phyloP scores from a whole-genome alignment of 2,797 vertebrate genomes.

The Malacoraja senta region DNA sequence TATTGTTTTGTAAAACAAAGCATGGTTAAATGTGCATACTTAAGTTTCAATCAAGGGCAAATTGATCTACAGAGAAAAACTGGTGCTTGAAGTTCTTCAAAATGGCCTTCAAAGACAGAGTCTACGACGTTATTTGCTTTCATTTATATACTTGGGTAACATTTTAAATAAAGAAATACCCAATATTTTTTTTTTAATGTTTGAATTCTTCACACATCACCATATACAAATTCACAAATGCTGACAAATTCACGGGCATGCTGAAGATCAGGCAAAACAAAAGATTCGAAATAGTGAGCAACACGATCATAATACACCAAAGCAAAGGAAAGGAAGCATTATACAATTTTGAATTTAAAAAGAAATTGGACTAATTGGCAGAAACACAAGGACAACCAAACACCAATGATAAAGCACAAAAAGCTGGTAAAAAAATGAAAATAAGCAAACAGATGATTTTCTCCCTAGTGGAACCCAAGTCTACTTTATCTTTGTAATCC shows the following conservation, averaged over 20 bases:
- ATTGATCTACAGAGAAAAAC: neutral
- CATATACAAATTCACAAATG: neutral
- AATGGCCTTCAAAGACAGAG: too few relatives aligned
- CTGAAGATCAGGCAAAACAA: neutral
- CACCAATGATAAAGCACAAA: neutral
- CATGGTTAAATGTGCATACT: neutral
- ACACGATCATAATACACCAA: neutral
- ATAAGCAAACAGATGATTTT: neutral
- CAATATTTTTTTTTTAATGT: neutral
- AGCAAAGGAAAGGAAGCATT: neutral
- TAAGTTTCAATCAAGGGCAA: neutral
- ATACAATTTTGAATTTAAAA: neutral
- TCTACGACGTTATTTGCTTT: neutral
- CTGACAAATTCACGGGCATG: neutral
- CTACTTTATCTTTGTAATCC: neutral
- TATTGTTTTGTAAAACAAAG: neutral
- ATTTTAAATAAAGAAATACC: neutral
- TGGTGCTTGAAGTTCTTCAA: neutral
- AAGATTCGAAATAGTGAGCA: neutral
- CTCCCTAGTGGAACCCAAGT: neutral
- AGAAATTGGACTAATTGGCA: neutral
- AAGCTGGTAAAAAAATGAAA: neutral
- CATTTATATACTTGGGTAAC: too few relatives aligned
- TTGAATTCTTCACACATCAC: neutral
- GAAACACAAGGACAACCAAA: neutral